Conservation (phyloP, 2,888 invertebrate species). For the Hoplodrina blanda region DNA sequence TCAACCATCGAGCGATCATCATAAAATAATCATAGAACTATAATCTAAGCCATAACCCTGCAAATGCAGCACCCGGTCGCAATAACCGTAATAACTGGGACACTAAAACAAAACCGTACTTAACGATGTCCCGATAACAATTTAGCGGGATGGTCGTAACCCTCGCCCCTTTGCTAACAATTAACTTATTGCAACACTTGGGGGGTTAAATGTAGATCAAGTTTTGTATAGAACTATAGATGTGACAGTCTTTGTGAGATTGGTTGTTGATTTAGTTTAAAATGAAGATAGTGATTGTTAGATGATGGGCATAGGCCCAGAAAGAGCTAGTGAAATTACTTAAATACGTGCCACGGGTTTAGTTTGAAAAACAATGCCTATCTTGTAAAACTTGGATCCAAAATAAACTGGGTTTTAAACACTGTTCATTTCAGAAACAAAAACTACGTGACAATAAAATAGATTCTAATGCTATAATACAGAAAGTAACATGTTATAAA, state of each 20-base stretch:
- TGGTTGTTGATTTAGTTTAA: background rate
- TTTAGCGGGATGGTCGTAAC: slow-evolving; percentile 69
- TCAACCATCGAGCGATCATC: slow-evolving; percentile 9
- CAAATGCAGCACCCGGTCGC: slow-evolving; percentile 52
- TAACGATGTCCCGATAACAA: slow-evolving; percentile 79
- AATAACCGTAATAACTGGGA: slow-evolving; percentile 68
- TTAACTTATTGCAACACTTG: slow-evolving; percentile 86
- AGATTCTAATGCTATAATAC: no score
- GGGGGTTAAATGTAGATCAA: slow-evolving; percentile 75
- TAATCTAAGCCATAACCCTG: slow-evolving; percentile 53
- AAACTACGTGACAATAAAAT: no score
- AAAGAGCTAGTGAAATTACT: no score
- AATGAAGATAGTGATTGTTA: background rate
- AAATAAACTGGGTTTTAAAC: no score
- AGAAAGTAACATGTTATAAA: no score
- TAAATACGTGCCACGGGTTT: no score
- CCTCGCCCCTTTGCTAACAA: slow-evolving; percentile 79
- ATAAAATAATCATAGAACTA: slow-evolving; percentile 60
- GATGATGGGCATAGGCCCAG: no score
- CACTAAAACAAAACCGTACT: slow-evolving; percentile 83
- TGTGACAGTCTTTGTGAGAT: slow-evolving; percentile 5
- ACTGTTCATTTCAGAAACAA: no score
- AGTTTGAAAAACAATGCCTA: no score
- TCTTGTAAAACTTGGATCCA: no score
- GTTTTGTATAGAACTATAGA: slow-evolving; percentile 27